Conservation (phyloP, 2,113 vertebrate genomes). For the Ceuthmochares aereus region DNA sequence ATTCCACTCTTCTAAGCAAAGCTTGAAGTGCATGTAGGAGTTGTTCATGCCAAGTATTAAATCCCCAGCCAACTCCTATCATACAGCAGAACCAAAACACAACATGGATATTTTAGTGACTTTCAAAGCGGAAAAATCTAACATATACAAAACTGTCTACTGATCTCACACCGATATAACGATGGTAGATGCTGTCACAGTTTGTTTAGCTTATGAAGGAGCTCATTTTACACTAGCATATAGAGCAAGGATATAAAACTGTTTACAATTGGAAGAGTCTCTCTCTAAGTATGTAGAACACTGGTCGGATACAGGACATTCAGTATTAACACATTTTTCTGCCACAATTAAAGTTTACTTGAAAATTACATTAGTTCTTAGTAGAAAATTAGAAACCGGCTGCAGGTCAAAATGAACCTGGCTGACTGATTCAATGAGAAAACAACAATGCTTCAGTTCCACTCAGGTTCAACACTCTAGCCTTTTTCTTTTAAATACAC, state of each 20-base stretch:
- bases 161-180: neutral
- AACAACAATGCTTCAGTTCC: neutral
- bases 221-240: neutral
- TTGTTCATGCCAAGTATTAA: neutral
- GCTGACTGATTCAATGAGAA: neutral
- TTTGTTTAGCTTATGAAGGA: neutral
- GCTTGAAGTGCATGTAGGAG: neutral
- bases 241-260: neutral
- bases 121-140: neutral
- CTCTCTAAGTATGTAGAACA: neutral
- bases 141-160: neutral
- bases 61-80: neutral
- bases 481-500: neutral
- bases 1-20: neutral
- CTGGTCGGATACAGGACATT: neutral
- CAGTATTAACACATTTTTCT: neutral
- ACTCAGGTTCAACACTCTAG: neutral
- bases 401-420: neutral
- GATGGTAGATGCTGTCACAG: fast-evolving
- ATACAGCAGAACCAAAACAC: neutral
- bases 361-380: neutral
- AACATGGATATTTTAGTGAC: neutral
- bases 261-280: neutral
- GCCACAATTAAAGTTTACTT: neutral
- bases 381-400: neutral